These are phyloP conservation scores for Pachyramphus minor DNA, from an alignment of 2,113 vertebrate species.

Conservation along the genomic window DNA sequence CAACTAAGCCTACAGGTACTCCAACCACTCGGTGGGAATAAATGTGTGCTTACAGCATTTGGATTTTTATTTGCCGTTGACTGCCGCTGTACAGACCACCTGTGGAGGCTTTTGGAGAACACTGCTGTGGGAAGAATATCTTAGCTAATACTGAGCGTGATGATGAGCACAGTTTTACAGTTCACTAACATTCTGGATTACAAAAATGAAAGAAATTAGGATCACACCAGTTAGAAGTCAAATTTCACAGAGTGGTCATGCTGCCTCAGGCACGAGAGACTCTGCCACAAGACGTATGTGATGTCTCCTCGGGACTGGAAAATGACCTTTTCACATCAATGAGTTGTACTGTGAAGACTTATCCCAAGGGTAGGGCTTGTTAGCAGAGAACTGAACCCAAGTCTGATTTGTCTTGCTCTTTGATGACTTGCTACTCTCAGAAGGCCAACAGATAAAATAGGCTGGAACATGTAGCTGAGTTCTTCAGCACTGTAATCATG, in stretches of 20 bases:
- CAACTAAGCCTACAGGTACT: neutral
- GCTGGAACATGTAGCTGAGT: neutral
- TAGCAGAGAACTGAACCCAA: neutral
- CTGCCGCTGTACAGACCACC: rapidly evolving
- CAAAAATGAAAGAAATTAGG: neutral
- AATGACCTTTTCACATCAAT: neutral
- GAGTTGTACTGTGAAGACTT: neutral
- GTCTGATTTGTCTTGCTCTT: neutral
- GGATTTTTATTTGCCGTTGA: neutral
- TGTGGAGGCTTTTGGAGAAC: neutral
- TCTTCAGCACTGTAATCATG: neutral
- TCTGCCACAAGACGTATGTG: neutral
- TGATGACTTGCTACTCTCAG: neutral
- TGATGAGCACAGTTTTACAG: neutral
- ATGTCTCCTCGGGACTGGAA: neutral
- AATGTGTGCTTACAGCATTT: neutral
- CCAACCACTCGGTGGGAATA: neutral
- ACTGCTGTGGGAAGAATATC: neutral
- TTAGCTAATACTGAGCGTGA: neutral
- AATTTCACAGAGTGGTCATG: neutral
- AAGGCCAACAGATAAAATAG: neutral
- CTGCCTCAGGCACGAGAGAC: neutral
- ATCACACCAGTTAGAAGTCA: neutral
- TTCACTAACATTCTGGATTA: neutral
- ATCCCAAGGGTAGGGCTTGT: neutral